Conservation (phyloP, 2,888 invertebrate species). For the Tortricodes alternella region DNA sequence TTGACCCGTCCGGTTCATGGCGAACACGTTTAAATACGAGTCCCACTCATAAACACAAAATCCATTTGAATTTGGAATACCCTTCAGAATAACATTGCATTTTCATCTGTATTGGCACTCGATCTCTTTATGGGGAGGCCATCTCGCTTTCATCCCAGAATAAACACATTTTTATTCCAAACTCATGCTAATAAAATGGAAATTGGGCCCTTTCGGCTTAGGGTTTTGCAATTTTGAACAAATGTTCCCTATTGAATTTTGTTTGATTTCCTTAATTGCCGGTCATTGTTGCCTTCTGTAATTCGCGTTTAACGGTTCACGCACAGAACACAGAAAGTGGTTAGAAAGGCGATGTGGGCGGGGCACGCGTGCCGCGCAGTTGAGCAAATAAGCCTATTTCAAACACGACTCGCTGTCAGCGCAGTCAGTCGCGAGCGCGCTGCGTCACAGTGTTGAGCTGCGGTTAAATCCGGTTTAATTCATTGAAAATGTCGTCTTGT, state of each 20-base stretch:
- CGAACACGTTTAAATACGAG: constrained; percentile 16
- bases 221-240: constrained; percentile 71
- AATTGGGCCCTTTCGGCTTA: constrained; percentile 74
- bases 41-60: constrained; percentile 37
- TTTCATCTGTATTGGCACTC: constrained; percentile 62
- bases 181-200: constrained; percentile 78
- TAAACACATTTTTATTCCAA: constrained; percentile 78
- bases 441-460: no score
- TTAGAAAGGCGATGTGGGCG: no score
- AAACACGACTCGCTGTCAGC: no score
- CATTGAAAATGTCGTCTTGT: no score
- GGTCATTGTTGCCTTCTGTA: constrained; percentile 39
- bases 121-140: constrained; percentile 63
- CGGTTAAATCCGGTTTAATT: no score
- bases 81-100: constrained; percentile 53
- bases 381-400: no score
- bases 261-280: constrained; percentile 70
- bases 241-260: constrained; percentile 75
- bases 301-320: constrained; percentile 26
- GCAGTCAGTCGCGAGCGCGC: no score
- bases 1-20: constrained; percentile 6
- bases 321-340: no score
- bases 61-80: constrained; percentile 54
- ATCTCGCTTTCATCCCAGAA: constrained; percentile 69
- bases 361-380: no score